Conservation (phyloP, 2,113 vertebrate genomes). For the Saguinus imperator region DNA sequence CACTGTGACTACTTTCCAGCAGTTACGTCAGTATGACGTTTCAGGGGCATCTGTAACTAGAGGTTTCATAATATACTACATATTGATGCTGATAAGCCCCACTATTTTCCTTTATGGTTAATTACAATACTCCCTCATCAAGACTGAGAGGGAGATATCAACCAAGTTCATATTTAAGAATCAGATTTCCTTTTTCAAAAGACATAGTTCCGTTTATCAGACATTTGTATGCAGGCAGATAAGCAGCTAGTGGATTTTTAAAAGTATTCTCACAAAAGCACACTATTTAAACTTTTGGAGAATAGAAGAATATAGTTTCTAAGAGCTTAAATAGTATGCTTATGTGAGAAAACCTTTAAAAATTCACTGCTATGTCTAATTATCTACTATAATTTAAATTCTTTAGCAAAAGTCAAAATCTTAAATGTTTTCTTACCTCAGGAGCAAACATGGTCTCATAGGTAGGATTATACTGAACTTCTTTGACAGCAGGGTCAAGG, state of each 20-base stretch:
- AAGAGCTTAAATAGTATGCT: not conserved
- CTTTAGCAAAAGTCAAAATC: not conserved
- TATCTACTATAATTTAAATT: conserved; percentile 1
- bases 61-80: not conserved
- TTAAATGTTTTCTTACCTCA: conserved; percentile 87
- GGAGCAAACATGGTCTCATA: conserved; percentile 99
- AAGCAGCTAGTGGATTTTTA: not conserved
- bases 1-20: not conserved
- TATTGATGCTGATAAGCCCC: not conserved
- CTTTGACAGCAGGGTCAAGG: conserved; percentile 94
- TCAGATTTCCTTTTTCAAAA: conserved; percentile 23
- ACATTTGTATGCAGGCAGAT: not conserved
- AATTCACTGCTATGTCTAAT: not conserved
- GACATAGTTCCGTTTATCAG: not conserved
- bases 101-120: not conserved
- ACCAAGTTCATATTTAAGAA: conserved; percentile 1
- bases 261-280: conserved; percentile 31
- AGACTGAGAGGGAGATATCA: conserved; percentile 21
- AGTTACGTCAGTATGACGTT: not conserved
- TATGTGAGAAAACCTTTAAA: conserved; percentile 44
- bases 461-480: conserved; percentile 94
- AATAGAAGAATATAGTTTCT: conserved; percentile 24
- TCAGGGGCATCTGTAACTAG: not conserved
- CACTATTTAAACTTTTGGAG: not conserved
- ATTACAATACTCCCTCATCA: conserved; percentile 38